These are phyloP conservation scores for Cephus spinipes DNA, from an alignment of 2,888 invertebrate species.

Conservation along the genomic window DNA sequence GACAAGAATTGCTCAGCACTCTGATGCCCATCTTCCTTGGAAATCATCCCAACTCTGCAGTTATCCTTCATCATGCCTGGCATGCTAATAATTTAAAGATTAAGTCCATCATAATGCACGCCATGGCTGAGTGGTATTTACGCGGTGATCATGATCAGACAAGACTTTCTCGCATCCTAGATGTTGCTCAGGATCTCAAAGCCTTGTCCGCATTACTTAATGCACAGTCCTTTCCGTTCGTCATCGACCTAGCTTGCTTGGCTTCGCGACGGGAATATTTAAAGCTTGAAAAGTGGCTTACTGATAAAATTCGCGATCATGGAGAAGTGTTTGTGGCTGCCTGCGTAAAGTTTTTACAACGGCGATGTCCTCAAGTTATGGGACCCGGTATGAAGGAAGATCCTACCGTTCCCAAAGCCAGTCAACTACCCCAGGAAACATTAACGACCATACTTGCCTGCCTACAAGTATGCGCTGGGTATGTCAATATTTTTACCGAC, in stretches of 20 bases:
- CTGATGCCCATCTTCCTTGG: conserved; percentile 94
- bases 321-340: conserved; percentile 90
- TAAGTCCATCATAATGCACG: conserved; percentile 90
- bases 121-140: conserved; percentile 98
- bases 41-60: conserved; percentile 96
- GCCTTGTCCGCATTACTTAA: conserved; percentile 92
- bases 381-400: conserved; percentile 82
- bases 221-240: conserved; percentile 92
- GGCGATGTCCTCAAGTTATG: conserved; percentile 89
- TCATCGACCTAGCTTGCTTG: conserved; percentile 96
- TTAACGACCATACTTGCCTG: conserved; percentile 90
- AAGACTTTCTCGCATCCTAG: conserved; percentile 92
- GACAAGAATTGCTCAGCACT: conserved; percentile 88
- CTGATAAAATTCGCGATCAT: conserved; percentile 96
- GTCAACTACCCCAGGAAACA: conserved; percentile 91
- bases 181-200: conserved; percentile 95
- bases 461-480: conserved; percentile 77
- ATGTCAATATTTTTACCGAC: conserved; percentile 43
- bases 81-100: conserved; percentile 81
- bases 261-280: conserved; percentile 97
- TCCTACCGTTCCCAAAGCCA: conserved; percentile 84
- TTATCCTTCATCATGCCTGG: conserved; percentile 98
- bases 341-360: conserved; percentile 88
- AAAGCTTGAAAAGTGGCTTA: conserved; percentile 98
- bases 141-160: conserved; percentile 94